A percentile compares a stretch with the other conserved stretches of the same genome.
These are phyloP conservation scores for Hydrocynus forskahlii DNA, from an alignment of 2,797 vertebrate species.

Conservation along the genomic window DNA sequence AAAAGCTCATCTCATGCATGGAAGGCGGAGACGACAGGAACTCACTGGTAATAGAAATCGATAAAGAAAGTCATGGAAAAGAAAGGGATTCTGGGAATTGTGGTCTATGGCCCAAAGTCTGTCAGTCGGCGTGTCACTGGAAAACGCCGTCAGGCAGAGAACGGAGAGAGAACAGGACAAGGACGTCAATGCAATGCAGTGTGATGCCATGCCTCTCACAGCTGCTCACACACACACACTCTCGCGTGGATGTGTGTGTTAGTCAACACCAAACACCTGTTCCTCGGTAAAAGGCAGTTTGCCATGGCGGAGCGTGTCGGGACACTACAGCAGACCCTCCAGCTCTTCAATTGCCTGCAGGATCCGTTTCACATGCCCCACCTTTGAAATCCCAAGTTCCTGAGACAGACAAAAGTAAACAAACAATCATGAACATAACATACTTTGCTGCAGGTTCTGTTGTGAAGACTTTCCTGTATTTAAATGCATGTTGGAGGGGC, in stretches of 20 bases:
- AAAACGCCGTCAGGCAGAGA: slow-evolving; percentile 43
- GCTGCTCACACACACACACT: slow-evolving; percentile 29
- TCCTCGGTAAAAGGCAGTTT: slow-evolving; percentile 36
- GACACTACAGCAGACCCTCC: slow-evolving; percentile 42
- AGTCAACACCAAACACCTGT: background rate
- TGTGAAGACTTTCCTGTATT: background rate
- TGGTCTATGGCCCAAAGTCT: slow-evolving; percentile 25
- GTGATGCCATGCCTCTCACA: slow-evolving; percentile 51
- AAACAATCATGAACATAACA: background rate
- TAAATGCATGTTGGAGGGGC: background rate
- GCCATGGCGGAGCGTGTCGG: slow-evolving; percentile 31
- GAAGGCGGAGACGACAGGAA: slow-evolving; percentile 41
- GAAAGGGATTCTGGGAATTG: slow-evolving; percentile 30
- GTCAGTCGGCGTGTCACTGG: slow-evolving; percentile 21
- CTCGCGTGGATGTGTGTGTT: background rate
- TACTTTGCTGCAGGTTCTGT: background rate
- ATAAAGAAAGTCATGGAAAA: slow-evolving; percentile 29
- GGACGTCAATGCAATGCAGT: slow-evolving; percentile 50
- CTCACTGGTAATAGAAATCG: slow-evolving; percentile 53
- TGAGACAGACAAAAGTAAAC: slow-evolving; percentile 45
- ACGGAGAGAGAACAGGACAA: slow-evolving; percentile 50
- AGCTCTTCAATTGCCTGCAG: slow-evolving; percentile 72
- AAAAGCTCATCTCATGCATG: slow-evolving; percentile 31
- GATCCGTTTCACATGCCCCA: slow-evolving; percentile 72
- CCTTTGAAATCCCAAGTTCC: slow-evolving; percentile 79